Percentiles rank a stretch among this genome's conserved stretches.
Conservation (phyloP, 2,888 invertebrate species). For the Chrysina gloriosa region DNA sequence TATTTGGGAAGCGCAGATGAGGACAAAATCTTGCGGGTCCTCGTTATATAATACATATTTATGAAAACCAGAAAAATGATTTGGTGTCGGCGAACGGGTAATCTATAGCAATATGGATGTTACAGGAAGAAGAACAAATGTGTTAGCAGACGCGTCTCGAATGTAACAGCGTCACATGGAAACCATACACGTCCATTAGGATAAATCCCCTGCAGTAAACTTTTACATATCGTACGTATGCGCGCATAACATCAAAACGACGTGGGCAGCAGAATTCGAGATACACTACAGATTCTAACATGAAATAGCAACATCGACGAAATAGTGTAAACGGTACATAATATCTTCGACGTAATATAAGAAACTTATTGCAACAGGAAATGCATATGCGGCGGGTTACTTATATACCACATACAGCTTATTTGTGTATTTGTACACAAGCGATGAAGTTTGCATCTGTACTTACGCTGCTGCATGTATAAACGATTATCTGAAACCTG, state of each 20-base stretch:
- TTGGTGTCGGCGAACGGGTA: background rate
- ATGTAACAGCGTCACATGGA: background rate
- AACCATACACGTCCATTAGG: conserved; percentile 18
- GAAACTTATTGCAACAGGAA: background rate
- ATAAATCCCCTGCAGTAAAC: background rate
- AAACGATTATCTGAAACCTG: no score
- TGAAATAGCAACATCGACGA: background rate
- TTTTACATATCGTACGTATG: conserved; percentile 6
- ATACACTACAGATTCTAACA: background rate
- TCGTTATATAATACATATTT: conserved; percentile 3
- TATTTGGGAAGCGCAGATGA: background rate
- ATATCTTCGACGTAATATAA: conserved; percentile 3
- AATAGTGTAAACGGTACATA: background rate
- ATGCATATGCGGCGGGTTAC: no score
- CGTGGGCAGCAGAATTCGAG: background rate
- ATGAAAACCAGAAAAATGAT: conserved; percentile 9
- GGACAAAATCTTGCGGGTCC: background rate
- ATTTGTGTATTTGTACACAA: no score
- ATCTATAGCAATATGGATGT: conserved; percentile 8
- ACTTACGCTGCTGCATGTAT: no score
- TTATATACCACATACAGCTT: no score
- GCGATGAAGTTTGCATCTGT: no score
- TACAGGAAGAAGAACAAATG: conserved; percentile 9
- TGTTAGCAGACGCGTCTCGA: conserved; percentile 6
- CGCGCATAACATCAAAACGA: background rate